phyloP scores from a whole-genome alignment of 2,797 vertebrate genomes.

The Epinephelus awoara region DNA sequence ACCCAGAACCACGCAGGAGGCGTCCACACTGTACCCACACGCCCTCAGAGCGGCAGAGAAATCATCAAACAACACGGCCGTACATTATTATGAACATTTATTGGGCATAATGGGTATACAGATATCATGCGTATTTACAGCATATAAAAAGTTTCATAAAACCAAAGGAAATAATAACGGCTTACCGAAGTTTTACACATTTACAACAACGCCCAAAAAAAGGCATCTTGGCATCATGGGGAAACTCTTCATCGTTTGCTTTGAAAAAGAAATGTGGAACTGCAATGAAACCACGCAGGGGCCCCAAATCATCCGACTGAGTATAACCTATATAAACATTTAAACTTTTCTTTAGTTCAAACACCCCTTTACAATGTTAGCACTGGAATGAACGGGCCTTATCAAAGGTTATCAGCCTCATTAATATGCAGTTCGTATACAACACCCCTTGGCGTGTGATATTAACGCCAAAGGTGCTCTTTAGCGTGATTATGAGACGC shows the following conservation, averaged over 20 bases:
- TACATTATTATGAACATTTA: slow-evolving; percentile 77
- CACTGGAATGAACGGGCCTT: no score
- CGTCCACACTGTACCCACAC: neutral
- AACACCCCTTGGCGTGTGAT: no score
- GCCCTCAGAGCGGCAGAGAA: neutral
- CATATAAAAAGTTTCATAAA: slow-evolving; percentile 63
- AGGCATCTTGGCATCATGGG: slow-evolving; percentile 11
- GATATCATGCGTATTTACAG: slow-evolving; percentile 84
- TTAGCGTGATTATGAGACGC: no score
- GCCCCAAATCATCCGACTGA: slow-evolving; percentile 23
- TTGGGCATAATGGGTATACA: slow-evolving; percentile 77
- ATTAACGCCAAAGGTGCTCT: no score
- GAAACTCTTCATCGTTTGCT: slow-evolving; percentile 43
- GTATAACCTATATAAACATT: slow-evolving; percentile 65
- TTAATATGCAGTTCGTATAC: no score
- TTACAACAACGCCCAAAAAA: slow-evolving; percentile 31
- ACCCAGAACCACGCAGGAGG: slow-evolving; percentile 34
- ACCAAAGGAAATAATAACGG: slow-evolving; percentile 25
- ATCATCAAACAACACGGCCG: slow-evolving; percentile 12
- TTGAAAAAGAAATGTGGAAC: slow-evolving; percentile 31
- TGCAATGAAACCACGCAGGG: slow-evolving; percentile 31
- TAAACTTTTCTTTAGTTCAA: no score
- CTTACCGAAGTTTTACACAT: slow-evolving; percentile 40
- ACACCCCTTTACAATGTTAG: no score
- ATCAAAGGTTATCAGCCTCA: no score